These are phyloP conservation scores for Drosophila asahinai DNA, from an alignment of 1,140 invertebrate genomes.

Conservation along the genomic window DNA sequence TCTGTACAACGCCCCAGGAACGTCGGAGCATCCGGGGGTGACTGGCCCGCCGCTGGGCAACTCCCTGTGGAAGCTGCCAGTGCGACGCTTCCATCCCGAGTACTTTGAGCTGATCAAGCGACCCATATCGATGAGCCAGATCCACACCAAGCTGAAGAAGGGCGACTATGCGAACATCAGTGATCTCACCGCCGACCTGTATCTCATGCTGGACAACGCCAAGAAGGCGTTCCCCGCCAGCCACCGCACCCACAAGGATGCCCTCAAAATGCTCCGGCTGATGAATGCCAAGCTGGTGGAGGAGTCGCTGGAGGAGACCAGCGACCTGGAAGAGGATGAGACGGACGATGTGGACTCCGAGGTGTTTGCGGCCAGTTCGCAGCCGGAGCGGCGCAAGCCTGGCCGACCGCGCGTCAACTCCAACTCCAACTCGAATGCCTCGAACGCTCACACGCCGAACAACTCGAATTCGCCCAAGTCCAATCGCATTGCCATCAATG, in stretches of 20 bases:
- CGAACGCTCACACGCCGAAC: conserved; percentile 82
- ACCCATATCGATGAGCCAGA: conserved; percentile 97
- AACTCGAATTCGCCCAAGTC: conserved; percentile 71
- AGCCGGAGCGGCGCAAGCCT: conserved; percentile 78
- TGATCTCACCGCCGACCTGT: conserved; percentile 97
- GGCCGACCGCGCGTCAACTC: conserved; percentile 84
- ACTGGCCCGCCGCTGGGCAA: conserved; percentile 91
- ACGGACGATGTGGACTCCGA: conserved; percentile 54
- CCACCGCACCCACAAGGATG: conserved; percentile 93
- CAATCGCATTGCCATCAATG: conserved; percentile 78
- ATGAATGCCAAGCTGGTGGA: conserved; percentile 84
- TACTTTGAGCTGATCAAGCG: conserved; percentile 99
- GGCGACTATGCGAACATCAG: conserved; percentile 94
- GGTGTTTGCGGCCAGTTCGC: conserved; percentile 41
- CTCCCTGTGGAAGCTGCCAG: conserved; percentile 97
- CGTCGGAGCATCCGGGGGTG: conserved; percentile 79
- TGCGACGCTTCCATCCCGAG: conserved; percentile 96
- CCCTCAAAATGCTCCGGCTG: conserved; percentile 86
- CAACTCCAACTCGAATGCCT: conserved; percentile 85
- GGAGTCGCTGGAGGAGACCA: conserved; percentile 77
- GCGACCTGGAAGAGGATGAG: conserved; percentile 74
- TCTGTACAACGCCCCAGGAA: conserved; percentile 84
- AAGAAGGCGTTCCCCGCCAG: conserved; percentile 95
- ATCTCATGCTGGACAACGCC: conserved; percentile 99
- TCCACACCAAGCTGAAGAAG: conserved; percentile 95